Percentiles rank a stretch among this genome's conserved stretches.
Evolutionary conservation across 2,888 invertebrate species (phyloP).

Genomic region (Luperina nickerlii): DNA sequence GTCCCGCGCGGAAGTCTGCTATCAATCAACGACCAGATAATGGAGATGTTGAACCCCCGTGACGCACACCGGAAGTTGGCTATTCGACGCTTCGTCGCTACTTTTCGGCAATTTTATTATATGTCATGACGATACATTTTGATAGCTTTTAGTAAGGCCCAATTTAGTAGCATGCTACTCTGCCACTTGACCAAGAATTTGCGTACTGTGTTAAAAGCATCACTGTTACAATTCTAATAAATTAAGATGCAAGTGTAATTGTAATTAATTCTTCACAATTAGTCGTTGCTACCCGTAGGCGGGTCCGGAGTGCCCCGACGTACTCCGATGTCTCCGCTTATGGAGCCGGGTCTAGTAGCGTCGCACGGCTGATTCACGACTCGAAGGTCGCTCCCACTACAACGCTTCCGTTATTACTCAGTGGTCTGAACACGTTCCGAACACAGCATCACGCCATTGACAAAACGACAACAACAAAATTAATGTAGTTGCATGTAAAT

Average conservation of each 20-base stretch:
- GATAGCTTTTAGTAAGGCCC: neutral
- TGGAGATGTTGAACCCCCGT: conserved; percentile 84
- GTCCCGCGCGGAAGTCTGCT: conserved; percentile 81
- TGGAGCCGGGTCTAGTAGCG: conserved; percentile 69
- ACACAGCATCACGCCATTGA: conserved; percentile 55
- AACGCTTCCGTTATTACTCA: conserved; percentile 73
- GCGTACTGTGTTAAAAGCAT: neutral
- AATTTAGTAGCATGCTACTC: neutral
- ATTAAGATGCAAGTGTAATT: conserved; percentile 23
- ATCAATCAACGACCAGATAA: conserved; percentile 87
- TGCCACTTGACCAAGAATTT: conserved; percentile 2
- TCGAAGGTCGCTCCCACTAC: conserved; percentile 82
- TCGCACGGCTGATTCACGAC: conserved; percentile 75
- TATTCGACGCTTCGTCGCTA: conserved; percentile 71
- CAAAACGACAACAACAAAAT: conserved; percentile 43
- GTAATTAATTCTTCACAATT: conserved; percentile 38
- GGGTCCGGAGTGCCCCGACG: conserved; percentile 34
- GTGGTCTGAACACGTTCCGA: conserved; percentile 66
- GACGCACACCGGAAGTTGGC: conserved; percentile 79
- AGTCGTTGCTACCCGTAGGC: conserved; percentile 30
- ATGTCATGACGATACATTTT: conserved; percentile 37
- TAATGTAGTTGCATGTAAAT: conserved; percentile 49
- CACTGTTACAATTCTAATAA: conserved; percentile 30
- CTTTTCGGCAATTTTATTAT: conserved; percentile 66
- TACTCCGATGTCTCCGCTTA: conserved; percentile 74